These are phyloP conservation scores for Diachasma alloeum DNA, from an alignment of 1,140 invertebrate genomes.

Conservation along the genomic window DNA sequence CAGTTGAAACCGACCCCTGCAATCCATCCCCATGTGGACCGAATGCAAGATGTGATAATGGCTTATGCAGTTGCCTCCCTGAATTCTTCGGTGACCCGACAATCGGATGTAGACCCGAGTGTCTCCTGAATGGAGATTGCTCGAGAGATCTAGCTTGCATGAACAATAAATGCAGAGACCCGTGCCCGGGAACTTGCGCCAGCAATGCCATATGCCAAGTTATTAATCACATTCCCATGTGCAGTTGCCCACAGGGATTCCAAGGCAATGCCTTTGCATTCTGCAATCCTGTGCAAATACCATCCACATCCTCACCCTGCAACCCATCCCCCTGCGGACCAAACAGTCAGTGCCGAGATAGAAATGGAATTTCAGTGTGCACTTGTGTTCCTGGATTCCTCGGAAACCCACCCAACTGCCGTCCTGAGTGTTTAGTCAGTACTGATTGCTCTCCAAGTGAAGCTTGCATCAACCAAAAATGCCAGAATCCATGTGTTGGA, in stretches of 20 bases:
- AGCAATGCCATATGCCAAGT: slow-evolving; percentile 74
- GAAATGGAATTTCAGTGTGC: slow-evolving; percentile 69
- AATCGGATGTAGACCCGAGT: slow-evolving; percentile 73
- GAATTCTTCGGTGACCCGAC: slow-evolving; percentile 64
- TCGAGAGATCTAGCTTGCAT: slow-evolving; percentile 70
- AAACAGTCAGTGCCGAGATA: slow-evolving; percentile 74
- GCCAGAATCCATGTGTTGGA: slow-evolving; percentile 58
- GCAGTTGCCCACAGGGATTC: slow-evolving; percentile 71
- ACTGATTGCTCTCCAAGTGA: slow-evolving; percentile 54
- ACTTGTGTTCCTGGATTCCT: slow-evolving; percentile 71
- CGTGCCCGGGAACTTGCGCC: slow-evolving; percentile 75
- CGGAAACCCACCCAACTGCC: slow-evolving; percentile 71
- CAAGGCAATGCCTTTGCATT: slow-evolving; percentile 75
- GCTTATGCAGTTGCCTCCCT: slow-evolving; percentile 60
- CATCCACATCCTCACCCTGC: slow-evolving; percentile 65
- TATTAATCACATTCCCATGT: slow-evolving; percentile 74
- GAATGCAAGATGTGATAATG: slow-evolving; percentile 67
- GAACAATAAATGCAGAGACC: slow-evolving; percentile 74
- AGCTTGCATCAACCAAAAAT: slow-evolving; percentile 60
- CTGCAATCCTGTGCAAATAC: slow-evolving; percentile 58
- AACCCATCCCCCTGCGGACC: slow-evolving; percentile 76
- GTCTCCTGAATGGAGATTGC: slow-evolving; percentile 74
- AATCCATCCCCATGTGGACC: slow-evolving; percentile 70
- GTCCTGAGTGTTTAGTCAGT: slow-evolving; percentile 66
- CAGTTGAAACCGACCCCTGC: slow-evolving; percentile 66